Percentiles rank a stretch among this genome's conserved stretches.
phyloP scores from a whole-genome alignment of 2,888 invertebrate species.

The Drosophila suboccidentalis region DNA sequence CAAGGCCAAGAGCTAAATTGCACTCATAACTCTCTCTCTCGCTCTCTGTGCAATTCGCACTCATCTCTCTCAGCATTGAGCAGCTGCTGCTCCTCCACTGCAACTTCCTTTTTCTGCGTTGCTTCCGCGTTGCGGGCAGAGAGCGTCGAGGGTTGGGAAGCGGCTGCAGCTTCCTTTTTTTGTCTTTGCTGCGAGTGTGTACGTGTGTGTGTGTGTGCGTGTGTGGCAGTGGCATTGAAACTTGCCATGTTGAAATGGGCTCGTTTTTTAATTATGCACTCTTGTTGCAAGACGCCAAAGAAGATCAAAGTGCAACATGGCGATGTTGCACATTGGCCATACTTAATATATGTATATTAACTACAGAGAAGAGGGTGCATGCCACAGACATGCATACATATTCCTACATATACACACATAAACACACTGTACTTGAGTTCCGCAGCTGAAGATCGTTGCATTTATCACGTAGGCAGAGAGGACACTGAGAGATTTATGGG shows the following conservation, averaged over 20 bases:
- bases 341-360: conserved; percentile 2
- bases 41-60: conserved; percentile 17
- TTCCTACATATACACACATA: conserved; percentile 4
- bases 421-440: conserved; percentile 7
- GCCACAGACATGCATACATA: conserved; percentile 1
- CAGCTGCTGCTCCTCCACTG: conserved; percentile 54
- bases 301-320: conserved; percentile 53
- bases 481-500: conserved; percentile 8
- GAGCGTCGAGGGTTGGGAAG: conserved; percentile 1
- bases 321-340: conserved; percentile 13
- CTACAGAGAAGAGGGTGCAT: conserved; percentile 18
- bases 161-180: conserved; percentile 11
- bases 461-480: conserved; percentile 51
- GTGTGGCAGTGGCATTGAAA: conserved; percentile 20
- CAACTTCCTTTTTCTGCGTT: conserved; percentile 60
- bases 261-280: conserved; percentile 32
- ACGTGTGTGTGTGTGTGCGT: conserved; percentile 5
- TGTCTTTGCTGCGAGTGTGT: not conserved
- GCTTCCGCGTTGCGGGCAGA: conserved; percentile 49
- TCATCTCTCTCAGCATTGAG: conserved; percentile 4
- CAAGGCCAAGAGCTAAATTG: conserved; percentile 4
- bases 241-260: conserved; percentile 30
- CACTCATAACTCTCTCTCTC: not conserved
- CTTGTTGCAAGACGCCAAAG: conserved; percentile 31
- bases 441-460: conserved; percentile 42